A percentile compares a stretch with the other conserved stretches of the same genome.
Evolutionary conservation across 2,888 invertebrate genomes (phyloP).

Genomic region (Trissolcus japonicus): DNA sequence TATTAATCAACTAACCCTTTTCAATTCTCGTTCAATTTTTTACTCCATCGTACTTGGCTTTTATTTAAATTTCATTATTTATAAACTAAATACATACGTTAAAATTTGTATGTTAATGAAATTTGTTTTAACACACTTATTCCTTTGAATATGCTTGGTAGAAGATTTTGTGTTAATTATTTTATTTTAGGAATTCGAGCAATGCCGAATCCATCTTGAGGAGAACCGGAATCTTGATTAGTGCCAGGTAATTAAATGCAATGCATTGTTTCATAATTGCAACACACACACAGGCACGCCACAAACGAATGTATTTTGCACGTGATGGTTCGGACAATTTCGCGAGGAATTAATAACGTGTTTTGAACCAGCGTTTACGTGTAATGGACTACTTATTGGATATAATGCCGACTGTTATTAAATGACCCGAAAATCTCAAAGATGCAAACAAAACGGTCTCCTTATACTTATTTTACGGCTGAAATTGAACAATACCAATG

Average conservation of each 20-base stretch:
- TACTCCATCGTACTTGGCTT: background rate
- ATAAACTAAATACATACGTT: too few species aligned
- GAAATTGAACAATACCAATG: constrained; percentile 1
- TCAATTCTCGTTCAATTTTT: background rate
- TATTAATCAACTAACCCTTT: too few species aligned
- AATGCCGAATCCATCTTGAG: background rate
- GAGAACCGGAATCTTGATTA: background rate
- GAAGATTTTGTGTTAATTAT: too few species aligned
- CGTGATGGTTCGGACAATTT: background rate
- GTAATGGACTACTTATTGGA: constrained; percentile 5
- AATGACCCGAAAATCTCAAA: constrained; percentile 4
- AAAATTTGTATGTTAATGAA: too few species aligned
- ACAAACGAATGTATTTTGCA: background rate
- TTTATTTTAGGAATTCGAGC: too few species aligned
- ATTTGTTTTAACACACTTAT: too few species aligned
- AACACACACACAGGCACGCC: background rate
- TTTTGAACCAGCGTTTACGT: background rate
- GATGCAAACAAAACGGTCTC: background rate
- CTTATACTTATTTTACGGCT: background rate
- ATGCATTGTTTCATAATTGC: constrained; percentile 1
- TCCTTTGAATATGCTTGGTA: too few species aligned
- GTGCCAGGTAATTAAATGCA: background rate
- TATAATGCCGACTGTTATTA: constrained; percentile 6
- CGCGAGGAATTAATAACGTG: constrained; percentile 4
- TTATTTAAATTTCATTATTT: too few species aligned